Base-by-base conservation (phyloP, 2,888 invertebrate species). In the Dusona sp. region DNA sequence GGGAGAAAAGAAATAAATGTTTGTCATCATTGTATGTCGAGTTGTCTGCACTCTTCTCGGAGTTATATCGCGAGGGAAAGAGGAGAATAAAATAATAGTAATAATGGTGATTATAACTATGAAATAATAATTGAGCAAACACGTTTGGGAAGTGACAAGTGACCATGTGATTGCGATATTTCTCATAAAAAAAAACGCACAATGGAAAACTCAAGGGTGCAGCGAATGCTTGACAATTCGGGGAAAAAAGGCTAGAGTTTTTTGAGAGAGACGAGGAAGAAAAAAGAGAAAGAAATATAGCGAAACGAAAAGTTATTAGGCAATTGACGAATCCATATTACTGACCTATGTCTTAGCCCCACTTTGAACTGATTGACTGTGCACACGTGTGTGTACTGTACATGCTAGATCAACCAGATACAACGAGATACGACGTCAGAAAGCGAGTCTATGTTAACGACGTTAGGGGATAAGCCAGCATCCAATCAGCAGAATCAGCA, bases 131-230 rank as follows among this genome's bases (percentile, higher is more conserved):
- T 80, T 54, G 54, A 70, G 51, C 38, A 80, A 75, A 89, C 88
- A 81, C 84, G 54, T 90, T 61, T 92, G 93, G 93, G 92, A 93
- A 93, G 92, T 93, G 93, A 93, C 93, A 94, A 93, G 93, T 93
- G 92, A 91, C 93, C 93, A 92, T 90, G 91, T 90, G 90, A 91
- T 92, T 92, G 91, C 92, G 91, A 93, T 91, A 89, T 91, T 87
- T 91, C 89, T 90, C 86, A 86, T 88, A 88, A 85, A 72, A 68
- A 22, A 22, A 9, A 9, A 29, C 8, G 1, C 1, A 29, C 25
- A 22, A n/a, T 2, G 33, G 33, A 45, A 48, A 74, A 61, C 65
- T 33, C 54, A 48, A 74, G 75, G 57, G 83, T 79, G 78, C 77
- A 33, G 22, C 38, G 79, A 19, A 61, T 74, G 25, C 45, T 77